A percentile compares a stretch with the other conserved stretches of the same genome.
Conservation (phyloP, 1,140 invertebrate species). For the Brachionus paranguensis region DNA sequence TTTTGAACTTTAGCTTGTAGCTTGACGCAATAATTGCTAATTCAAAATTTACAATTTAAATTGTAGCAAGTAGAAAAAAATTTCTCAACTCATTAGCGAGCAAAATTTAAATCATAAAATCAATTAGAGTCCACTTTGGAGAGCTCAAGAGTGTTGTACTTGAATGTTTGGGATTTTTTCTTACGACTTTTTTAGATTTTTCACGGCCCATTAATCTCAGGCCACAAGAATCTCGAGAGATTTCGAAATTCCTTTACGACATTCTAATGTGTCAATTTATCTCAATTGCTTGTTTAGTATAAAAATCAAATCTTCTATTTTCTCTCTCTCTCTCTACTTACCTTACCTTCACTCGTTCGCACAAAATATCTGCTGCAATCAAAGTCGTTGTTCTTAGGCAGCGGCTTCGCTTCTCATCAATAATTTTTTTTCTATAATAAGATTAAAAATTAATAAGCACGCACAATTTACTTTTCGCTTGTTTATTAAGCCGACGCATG, state of each 20-base stretch:
- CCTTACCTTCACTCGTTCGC: neutral
- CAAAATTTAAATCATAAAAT: neutral
- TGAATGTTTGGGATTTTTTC: neutral
- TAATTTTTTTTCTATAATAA: constrained; percentile 18
- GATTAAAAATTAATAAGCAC: constrained; percentile 37
- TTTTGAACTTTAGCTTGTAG: neutral
- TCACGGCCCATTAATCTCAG: constrained; percentile 28
- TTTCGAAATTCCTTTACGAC: constrained; percentile 11
- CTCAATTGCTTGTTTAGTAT: constrained; percentile 25
- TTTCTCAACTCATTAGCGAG: neutral
- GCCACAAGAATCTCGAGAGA: neutral
- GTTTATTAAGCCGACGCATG: neutral
- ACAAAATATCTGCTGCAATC: constrained; percentile 12
- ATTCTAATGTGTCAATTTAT: neutral
- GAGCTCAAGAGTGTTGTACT: neutral
- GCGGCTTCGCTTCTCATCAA: neutral
- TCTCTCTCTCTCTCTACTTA: neutral
- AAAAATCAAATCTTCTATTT: constrained; percentile 7
- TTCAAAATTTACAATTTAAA: neutral
- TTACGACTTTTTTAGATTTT: neutral
- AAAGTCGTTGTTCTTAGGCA: neutral
- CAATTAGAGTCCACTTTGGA: neutral
- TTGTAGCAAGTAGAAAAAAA: neutral
- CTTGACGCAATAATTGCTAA: neutral
- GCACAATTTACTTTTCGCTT: constrained; percentile 22